Base-by-base conservation (phyloP, 1,140 invertebrate genomes). In the Hyposmocoma kahamanoa region DNA sequence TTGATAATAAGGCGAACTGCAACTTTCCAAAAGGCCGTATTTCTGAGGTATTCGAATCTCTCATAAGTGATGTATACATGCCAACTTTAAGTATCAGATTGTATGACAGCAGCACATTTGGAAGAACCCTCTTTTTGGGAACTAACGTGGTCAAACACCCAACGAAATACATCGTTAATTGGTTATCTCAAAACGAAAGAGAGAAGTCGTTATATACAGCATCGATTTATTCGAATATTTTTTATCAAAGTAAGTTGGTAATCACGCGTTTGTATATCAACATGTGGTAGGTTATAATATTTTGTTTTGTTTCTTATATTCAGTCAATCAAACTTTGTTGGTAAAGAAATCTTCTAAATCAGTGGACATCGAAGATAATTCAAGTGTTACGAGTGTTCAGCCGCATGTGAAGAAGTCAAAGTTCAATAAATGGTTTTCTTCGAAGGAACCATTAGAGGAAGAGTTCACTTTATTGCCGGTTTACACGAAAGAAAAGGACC, bases 101-200 rank as follows among this genome's bases (percentile, higher is more conserved):
- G n/a, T 90, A 87, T 50, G 90, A 91, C 52, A 88, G 86, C n/a
- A 81, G 87, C 45, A 87, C 86, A 46, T 90, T 90, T 53, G 90
- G 89, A 15, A 85, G 87, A 47, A 88, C 87, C 45, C 71, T 87
- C 17, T 90, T 88, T 50, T 72, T 80, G 8, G 90, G 90, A 5
- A 80, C 87, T 10, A 87, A 87, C 54, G 67, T 87, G 6, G 60
- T 75, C 0, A 72, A 85, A 38, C 75, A 83, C 13, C 64, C 58
- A 18, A 61, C 50, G 59, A 87, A 74, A 32, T 88, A 56, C 63
- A 57, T 71, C 11, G 61, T 68, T 30, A 74, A 39, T 30, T 88
- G 62, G 81, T 54, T 58, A 6, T 44, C 53, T 3, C 66, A 69
- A 58, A 63, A 49, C 30, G 84, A 76, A 30, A 72, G 64, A 55